Base-by-base conservation (phyloP, 2,888 invertebrate genomes). In the Caenorhabditis virilis region DNA sequence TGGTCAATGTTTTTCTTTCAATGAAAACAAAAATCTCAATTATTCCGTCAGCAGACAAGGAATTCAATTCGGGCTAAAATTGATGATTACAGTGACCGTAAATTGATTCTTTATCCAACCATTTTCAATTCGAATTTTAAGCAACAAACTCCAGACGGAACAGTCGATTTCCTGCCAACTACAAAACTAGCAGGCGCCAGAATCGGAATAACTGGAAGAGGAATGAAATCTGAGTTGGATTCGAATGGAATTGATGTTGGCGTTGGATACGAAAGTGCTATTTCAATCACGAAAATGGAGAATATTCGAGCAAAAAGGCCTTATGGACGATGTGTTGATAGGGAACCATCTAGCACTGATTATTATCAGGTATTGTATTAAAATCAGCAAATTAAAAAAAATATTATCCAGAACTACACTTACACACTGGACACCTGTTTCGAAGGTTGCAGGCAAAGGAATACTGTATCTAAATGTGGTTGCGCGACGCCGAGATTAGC, bases 361-460 rank as follows among this genome's bases (percentile, higher is more conserved):
- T 64, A 63, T n/a, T 70, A 70, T n/a, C n/a, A n/a, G n/a, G n/a
- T n/a, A n/a, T n/a, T n/a, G n/a, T n/a, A n/a, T n/a, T n/a, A n/a
- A n/a, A n/a, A n/a, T n/a, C n/a, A n/a, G n/a, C n/a, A n/a, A n/a
- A n/a, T n/a, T n/a, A n/a, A n/a, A n/a, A n/a, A n/a, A n/a, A n/a
- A n/a, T n/a, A n/a, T n/a, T n/a, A n/a, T n/a, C 23, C 49, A 66
- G 59, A 39, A 65, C 26, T 65, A 61, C 51, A 66, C 60, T 7
- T 76, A 76, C 53, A 65, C 69, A 9, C 27, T 74, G 50, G 72
- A 74, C 38, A 72, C 73, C 0, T 76, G 76, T 39, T 72, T 69
- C 54, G 59, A 69, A n/a, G 69, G 69, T 1, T 76, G 76, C 30
- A 53, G 60, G 23, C 76, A 76, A 35, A n/a, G 67, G 16, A 47